These are phyloP conservation scores for Paragorgia papillata DNA, from an alignment of 92 coral and sea anemone genomes.

Conservation along the genomic window DNA sequence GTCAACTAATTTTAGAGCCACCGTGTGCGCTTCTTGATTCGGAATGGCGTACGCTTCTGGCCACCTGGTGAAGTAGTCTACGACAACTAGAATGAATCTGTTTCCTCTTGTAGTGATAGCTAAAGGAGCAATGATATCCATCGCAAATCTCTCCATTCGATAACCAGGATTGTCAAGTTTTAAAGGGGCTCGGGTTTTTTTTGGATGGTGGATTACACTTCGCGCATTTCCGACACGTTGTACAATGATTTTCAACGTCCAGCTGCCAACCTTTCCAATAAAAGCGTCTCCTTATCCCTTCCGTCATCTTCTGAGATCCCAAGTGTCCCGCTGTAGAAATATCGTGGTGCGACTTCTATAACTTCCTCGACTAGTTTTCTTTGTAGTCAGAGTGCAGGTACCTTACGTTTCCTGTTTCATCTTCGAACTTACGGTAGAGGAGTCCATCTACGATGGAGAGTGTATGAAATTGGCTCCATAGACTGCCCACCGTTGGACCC, in stretches of 20 bases:
- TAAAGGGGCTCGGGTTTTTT: too few species aligned
- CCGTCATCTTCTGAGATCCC: not conserved
- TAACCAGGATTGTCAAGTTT: conserved; percentile 37
- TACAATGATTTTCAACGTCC: conserved; percentile 11
- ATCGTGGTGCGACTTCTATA: not conserved
- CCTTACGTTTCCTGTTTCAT: conserved; percentile 16
- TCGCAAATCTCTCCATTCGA: conserved; percentile 30
- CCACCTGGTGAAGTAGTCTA: not conserved
- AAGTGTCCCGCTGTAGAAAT: not conserved
- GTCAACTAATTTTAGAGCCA: conserved; percentile 11
- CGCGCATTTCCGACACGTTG: not conserved
- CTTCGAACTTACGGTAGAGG: conserved; percentile 46
- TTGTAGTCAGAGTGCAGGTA: conserved; percentile 24
- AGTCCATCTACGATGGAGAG: conserved; percentile 34
- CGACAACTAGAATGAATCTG: conserved; percentile 35
- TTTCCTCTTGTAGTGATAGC: conserved; percentile 33
- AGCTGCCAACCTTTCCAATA: conserved; percentile 16
- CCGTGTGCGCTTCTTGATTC: conserved; percentile 38
- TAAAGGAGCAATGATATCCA: conserved; percentile 44
- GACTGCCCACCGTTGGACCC: conserved; percentile 35
- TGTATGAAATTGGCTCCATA: conserved; percentile 51
- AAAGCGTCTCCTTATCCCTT: not conserved
- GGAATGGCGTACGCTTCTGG: conserved; percentile 29
- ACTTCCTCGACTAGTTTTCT: conserved; percentile 7
- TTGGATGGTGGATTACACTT: not conserved